Percentiles rank a stretch among this genome's conserved stretches.
Conservation (phyloP, 2,888 invertebrate genomes). For the Chrysomela aeneicollis region DNA sequence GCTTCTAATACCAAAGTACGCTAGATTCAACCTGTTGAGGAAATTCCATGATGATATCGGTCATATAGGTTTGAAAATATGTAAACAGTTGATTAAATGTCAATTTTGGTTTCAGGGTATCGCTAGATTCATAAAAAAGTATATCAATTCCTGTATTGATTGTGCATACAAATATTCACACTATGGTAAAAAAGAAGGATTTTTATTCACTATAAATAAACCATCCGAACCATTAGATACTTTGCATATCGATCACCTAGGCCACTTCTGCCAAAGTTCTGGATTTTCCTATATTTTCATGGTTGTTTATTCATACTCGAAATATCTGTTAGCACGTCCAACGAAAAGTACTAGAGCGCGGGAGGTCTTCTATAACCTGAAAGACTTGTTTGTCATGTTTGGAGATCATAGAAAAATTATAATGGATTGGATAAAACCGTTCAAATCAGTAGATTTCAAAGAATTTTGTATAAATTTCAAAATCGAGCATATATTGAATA, state of each 20-base stretch:
- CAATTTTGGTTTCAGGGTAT: conserved; percentile 48
- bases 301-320: conserved; percentile 32
- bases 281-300: conserved; percentile 26
- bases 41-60: conserved; percentile 54
- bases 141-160: conserved; percentile 22
- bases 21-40: conserved; percentile 49
- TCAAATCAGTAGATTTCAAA: conserved; percentile 8
- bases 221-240: conserved; percentile 6
- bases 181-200: conserved; percentile 13
- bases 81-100: conserved; percentile 44
- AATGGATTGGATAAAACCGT: conserved; percentile 11
- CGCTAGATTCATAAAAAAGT: conserved; percentile 22
- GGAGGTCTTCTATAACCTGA: conserved; percentile 27
- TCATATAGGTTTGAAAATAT: conserved; percentile 46
- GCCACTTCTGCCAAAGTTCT: conserved; percentile 1
- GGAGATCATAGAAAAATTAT: conserved; percentile 1
- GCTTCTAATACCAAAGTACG: conserved; percentile 47
- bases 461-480: background rate
- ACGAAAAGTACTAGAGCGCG: conserved; percentile 28
- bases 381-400: conserved; percentile 32
- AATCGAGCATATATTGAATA: conserved; percentile 12
- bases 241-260: conserved; percentile 16
- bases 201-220: background rate
- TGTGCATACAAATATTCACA: conserved; percentile 16
- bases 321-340: conserved; percentile 26